phyloP scores from a whole-genome alignment of 2,888 invertebrate genomes.

The Sceliomorpha sp. region DNA sequence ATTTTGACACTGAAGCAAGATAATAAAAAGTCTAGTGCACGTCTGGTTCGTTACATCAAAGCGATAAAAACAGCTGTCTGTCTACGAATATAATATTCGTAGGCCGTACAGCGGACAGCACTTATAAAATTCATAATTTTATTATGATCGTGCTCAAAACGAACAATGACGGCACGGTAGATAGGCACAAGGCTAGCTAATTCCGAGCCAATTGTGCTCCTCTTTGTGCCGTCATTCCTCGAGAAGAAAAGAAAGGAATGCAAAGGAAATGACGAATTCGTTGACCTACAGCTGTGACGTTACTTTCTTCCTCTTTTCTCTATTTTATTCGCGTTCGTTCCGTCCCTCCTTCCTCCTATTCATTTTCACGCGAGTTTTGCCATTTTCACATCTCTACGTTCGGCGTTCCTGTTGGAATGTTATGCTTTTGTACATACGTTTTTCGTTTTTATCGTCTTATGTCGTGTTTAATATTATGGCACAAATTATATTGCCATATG shows the following conservation, averaged over 20 bases:
- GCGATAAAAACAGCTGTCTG: conserved; percentile 42
- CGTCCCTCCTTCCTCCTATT: too few species aligned
- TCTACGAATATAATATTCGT: conserved; percentile 10
- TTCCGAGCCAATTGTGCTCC: conserved; percentile 44
- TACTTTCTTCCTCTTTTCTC: conserved; percentile 4
- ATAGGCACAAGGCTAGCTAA: conserved; percentile 39
- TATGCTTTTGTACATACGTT: too few species aligned
- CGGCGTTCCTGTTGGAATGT: too few species aligned
- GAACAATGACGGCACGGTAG: conserved; percentile 49
- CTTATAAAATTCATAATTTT: conserved; percentile 53
- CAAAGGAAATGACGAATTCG: conserved; percentile 60
- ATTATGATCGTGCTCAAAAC: conserved; percentile 54
- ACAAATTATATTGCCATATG: too few species aligned
- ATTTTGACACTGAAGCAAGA: conserved; percentile 38
- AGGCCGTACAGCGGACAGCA: conserved; percentile 24
- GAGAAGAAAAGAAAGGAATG: conserved; percentile 55
- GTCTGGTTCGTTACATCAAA: conserved; percentile 44
- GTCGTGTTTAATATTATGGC: too few species aligned
- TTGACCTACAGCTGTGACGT: conserved; percentile 47
- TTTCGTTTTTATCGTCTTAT: too few species aligned
- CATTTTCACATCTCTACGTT: too few species aligned
- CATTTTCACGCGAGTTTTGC: too few species aligned
- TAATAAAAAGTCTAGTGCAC: conserved; percentile 17
- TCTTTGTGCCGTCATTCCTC: conserved; percentile 22
- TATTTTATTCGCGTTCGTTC: too few species aligned